These are phyloP conservation scores for Hypomecis punctinalis DNA, from an alignment of 2,888 invertebrate genomes.

Conservation along the genomic window DNA sequence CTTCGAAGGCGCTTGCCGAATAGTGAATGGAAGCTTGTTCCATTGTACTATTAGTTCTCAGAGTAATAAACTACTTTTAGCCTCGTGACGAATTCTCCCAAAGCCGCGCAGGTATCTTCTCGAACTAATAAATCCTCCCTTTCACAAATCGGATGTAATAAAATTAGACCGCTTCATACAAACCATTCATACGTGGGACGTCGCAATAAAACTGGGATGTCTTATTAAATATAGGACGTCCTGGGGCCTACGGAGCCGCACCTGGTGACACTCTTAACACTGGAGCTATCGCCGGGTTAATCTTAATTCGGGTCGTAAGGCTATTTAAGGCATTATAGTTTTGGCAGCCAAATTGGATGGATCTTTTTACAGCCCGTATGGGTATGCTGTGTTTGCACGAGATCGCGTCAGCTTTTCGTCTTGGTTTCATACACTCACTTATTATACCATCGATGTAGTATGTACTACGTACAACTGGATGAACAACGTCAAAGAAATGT, in stretches of 20 bases:
- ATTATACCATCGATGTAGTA: too few relatives aligned
- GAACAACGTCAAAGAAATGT: too few relatives aligned
- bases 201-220: conserved; percentile 2
- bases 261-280: conserved; percentile 12
- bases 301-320: conserved; percentile 18
- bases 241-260: not conserved
- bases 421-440: not conserved
- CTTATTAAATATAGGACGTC: not conserved
- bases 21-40: too few relatives aligned
- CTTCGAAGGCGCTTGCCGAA: too few relatives aligned
- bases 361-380: conserved; percentile 12
- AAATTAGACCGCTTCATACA: conserved; percentile 6
- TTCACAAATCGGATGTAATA: not conserved
- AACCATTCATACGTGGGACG: not conserved
- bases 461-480: too few relatives aligned
- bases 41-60: too few relatives aligned
- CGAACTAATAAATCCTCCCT: conserved; percentile 1
- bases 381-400: not conserved
- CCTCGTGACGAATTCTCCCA: not conserved
- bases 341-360: conserved; percentile 23
- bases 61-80: not conserved
- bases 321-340: conserved; percentile 19
- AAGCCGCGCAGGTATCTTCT: not conserved
- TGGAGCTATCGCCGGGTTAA: conserved; percentile 19
- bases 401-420: not conserved